Conservation (phyloP, 2,888 invertebrate species). For the Aromia moschata region DNA sequence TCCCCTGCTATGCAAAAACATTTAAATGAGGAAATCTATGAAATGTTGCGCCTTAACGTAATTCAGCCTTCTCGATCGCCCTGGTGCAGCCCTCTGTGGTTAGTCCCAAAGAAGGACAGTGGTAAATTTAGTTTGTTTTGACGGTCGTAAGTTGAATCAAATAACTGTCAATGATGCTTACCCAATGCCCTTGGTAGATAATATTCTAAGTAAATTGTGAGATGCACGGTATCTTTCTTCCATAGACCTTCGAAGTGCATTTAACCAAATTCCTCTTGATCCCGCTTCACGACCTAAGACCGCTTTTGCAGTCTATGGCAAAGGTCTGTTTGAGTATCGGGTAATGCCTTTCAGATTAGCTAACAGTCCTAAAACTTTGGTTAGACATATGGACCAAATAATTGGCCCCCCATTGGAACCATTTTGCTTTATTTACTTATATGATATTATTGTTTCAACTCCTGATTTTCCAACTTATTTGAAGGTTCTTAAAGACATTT, state of each 20-base stretch:
- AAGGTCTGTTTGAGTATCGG: slow-evolving; percentile 1
- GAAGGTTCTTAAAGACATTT: not conserved
- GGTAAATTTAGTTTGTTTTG: slow-evolving; percentile 50
- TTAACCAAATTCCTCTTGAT: slow-evolving; percentile 7
- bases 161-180: slow-evolving; percentile 51
- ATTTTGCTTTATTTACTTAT: slow-evolving; percentile 11
- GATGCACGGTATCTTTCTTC: not conserved
- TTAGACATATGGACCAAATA: too few species aligned
- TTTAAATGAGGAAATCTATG: slow-evolving; percentile 23
- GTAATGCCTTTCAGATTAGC: slow-evolving; percentile 5
- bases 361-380: slow-evolving; percentile 14
- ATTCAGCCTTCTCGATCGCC: slow-evolving; percentile 44
- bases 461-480: not conserved
- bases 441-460: slow-evolving; percentile 5
- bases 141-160: slow-evolving; percentile 49
- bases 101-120: slow-evolving; percentile 46
- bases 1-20: slow-evolving; percentile 26
- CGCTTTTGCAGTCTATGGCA: slow-evolving; percentile 3
- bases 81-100: too few species aligned
- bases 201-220: slow-evolving; percentile 41
- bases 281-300: not conserved
- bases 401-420: too few species aligned
- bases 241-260: not conserved
- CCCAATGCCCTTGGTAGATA: slow-evolving; percentile 46
- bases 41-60: slow-evolving; percentile 27